A percentile compares a stretch with the other conserved stretches of the same genome.
phyloP scores from a whole-genome alignment of 2,888 invertebrate species.

The Oligia fasciuncula region DNA sequence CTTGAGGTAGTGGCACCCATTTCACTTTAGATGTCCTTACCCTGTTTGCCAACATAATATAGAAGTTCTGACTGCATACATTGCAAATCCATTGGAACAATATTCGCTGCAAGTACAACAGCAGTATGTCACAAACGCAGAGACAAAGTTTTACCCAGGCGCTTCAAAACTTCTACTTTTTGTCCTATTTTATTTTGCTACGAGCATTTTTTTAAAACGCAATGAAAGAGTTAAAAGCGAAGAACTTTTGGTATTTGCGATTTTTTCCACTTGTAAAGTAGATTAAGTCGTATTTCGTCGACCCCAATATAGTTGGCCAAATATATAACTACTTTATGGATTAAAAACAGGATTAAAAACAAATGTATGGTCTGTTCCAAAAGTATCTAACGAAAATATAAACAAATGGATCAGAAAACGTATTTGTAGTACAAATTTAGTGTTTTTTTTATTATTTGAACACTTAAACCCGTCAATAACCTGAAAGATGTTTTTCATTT shows the following conservation, averaged over 20 bases:
- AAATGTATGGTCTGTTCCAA: not conserved
- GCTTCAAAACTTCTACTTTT: conserved; percentile 54
- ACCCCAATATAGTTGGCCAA: not conserved
- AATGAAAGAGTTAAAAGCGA: conserved; percentile 47
- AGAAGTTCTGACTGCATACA: not conserved
- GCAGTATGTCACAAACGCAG: conserved; percentile 53
- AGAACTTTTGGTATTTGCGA: conserved; percentile 42
- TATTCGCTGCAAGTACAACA: not conserved
- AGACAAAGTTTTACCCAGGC: conserved; percentile 53
- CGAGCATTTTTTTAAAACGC: conserved; percentile 44
- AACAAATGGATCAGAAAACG: not conserved
- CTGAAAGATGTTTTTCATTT: not conserved
- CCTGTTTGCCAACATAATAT: not conserved
- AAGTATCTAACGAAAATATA: not conserved
- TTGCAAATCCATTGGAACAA: not conserved
- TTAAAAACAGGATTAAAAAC: no score
- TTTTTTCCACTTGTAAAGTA: conserved; percentile 20
- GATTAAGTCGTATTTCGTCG: conserved; percentile 10
- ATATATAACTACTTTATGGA: no score
- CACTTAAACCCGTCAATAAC: not conserved
- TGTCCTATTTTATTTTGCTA: conserved; percentile 50
- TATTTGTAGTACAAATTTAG: no score
- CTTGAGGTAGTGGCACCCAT: not conserved
- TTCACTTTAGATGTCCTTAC: not conserved
- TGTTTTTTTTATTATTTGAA: not conserved